Evolutionary conservation across 2,888 invertebrate species (phyloP), one percentile per base, ranked within the genome.

Genomic region (Augiades crinisus): DNA sequence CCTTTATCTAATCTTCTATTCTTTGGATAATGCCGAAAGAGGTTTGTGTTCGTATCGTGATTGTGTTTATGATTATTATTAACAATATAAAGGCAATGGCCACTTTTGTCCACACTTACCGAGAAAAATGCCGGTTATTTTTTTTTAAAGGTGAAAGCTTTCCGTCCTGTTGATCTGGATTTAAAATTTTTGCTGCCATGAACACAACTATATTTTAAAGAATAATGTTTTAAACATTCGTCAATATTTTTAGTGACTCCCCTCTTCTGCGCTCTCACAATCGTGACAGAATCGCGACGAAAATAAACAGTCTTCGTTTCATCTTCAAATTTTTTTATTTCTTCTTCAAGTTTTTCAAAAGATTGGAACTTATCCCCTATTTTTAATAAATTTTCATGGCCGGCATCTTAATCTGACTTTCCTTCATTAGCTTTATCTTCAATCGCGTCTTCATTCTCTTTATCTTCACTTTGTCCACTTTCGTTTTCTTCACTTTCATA

Each of bases 101-200:
- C 47, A 43, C 34, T 53, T 21, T 47, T 38, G 36, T 47, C 47
- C 34, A 53, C 53, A 34, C 33, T 43, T 34, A 47, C 53, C 17
- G 21, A 41, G 43, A 47, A 47, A 36, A 16, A 12, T 37, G 47
- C 47, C 8, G 37, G 47, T 27, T 37, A 47, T 2, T 54, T 43
- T 49, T 44, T 44, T 27, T 49, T 33, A 43, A 55, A 54, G 31
- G 55, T 27, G 44, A 55, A 55, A 41, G 51, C 55, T 55, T 55
- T 51, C 47, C 47, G 27, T 47, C 47, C 37, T 36, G 6, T 37
- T 8, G 47, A 47, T 17, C 6, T 53, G 30, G 47, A 53, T 43
- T 17, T 41, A 34, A 34, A 38, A 24, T 38, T 45, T 38, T 38
- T 52, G 30, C 45, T 38, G 12, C 38, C 52, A 52, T 52, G 38